Percentiles rank a stretch among this genome's conserved stretches.
These are phyloP conservation scores for Eubasilissa regina DNA, from an alignment of 1,140 invertebrate genomes.

Conservation along the genomic window DNA sequence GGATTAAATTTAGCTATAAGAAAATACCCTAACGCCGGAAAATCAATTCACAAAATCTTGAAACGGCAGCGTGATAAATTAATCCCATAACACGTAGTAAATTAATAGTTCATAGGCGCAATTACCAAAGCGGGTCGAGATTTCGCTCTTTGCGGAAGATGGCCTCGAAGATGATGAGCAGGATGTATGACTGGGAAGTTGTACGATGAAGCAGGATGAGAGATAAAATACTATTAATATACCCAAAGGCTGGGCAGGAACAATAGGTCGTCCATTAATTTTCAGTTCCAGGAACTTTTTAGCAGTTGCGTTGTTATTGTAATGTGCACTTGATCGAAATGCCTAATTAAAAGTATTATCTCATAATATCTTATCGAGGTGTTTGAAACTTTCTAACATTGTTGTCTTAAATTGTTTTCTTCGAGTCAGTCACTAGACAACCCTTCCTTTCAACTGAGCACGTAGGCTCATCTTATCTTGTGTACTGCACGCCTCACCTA, in stretches of 20 bases:
- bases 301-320: not conserved
- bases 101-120: constrained; percentile 36
- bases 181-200: constrained; percentile 30
- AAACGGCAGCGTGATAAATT: constrained; percentile 9
- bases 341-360: not conserved
- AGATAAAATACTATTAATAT: constrained; percentile 34
- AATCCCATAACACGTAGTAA: constrained; percentile 18
- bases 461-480: constrained; percentile 46
- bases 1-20: no score
- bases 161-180: constrained; percentile 7
- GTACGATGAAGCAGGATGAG: constrained; percentile 29
- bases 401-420: constrained; percentile 1
- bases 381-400: not conserved
- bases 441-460: constrained; percentile 8
- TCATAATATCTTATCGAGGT: not conserved
- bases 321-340: not conserved
- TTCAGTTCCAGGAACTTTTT: not conserved
- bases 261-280: constrained; percentile 44
- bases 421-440: not conserved
- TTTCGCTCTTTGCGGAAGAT: not conserved
- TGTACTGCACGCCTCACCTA: constrained; percentile 40
- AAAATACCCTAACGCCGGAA: no score
- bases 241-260: constrained; percentile 17
- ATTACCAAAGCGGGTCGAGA: constrained; percentile 24
- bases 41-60: not conserved